phyloP scores from a whole-genome alignment of 2,888 invertebrate genomes.

The Carpatolechia fugitivella region DNA sequence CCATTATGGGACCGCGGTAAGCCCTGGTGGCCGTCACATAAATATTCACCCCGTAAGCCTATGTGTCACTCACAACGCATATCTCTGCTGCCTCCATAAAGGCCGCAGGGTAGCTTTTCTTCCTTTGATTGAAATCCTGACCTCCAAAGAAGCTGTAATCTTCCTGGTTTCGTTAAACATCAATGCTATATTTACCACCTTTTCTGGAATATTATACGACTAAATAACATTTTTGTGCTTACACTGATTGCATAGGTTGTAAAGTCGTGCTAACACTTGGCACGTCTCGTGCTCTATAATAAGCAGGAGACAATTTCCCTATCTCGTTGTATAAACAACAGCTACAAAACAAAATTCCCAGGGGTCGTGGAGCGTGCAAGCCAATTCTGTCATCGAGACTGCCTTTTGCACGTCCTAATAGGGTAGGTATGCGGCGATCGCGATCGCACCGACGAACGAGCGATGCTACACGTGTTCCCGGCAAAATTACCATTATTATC shows the following conservation, averaged over 20 bases:
- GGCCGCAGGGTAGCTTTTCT: neutral
- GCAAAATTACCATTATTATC: constrained; percentile 79
- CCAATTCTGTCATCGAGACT: constrained; percentile 57
- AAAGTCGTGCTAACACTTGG: neutral
- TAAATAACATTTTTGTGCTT: neutral
- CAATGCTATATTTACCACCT: neutral
- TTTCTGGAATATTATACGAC: neutral
- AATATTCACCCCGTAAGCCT: constrained; percentile 56
- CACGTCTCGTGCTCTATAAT: constrained; percentile 4
- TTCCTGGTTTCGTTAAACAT: neutral
- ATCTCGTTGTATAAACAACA: constrained; percentile 37
- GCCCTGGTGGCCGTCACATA: constrained; percentile 57
- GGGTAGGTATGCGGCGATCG: constrained; percentile 56
- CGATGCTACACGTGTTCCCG: constrained; percentile 72
- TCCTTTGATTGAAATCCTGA: neutral
- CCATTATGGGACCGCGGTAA: constrained; percentile 58
- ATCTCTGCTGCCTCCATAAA: neutral
- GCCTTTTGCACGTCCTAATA: constrained; percentile 67
- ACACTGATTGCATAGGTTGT: neutral
- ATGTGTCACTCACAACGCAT: constrained; percentile 34
- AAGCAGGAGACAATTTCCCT: constrained; percentile 32
- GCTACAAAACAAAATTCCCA: constrained; percentile 26
- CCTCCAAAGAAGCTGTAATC: constrained; percentile 5
- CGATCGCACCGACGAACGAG: constrained; percentile 59
- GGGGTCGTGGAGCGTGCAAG: constrained; percentile 32